Percentiles rank a stretch among this genome's conserved stretches.
These are phyloP conservation scores for Caenorhabditis virilis DNA, from an alignment of 2,888 invertebrate genomes.

Conservation along the genomic window DNA sequence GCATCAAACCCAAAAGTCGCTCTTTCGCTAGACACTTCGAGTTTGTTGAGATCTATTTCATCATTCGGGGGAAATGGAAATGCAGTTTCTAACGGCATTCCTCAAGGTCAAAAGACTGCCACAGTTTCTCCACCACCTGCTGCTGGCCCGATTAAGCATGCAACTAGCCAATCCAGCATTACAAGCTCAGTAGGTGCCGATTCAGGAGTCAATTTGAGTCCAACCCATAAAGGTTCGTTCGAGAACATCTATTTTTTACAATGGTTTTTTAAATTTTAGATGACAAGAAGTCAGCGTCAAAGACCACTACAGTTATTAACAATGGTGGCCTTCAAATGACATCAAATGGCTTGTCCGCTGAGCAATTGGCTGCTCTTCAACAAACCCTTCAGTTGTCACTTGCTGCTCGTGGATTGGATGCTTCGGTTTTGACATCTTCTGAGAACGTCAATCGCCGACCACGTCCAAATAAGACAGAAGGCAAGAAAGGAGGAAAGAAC, in stretches of 20 bases:
- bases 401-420: conserved; percentile 53
- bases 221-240: conserved; percentile 47
- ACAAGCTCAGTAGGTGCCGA: conserved; percentile 62
- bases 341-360: conserved; percentile 61
- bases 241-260: background rate
- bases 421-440: conserved; percentile 41
- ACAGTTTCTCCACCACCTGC: conserved; percentile 29
- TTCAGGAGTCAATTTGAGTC: conserved; percentile 61
- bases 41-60: conserved; percentile 21
- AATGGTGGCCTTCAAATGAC: conserved; percentile 55
- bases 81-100: conserved; percentile 27
- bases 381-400: conserved; percentile 47
- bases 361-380: conserved; percentile 62
- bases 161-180: conserved; percentile 60
- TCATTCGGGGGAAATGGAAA: conserved; percentile 13
- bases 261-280: conserved; percentile 21
- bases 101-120: conserved; percentile 5
- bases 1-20: background rate
- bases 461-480: conserved; percentile 19
- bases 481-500: conserved; percentile 25
- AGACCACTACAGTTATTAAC: conserved; percentile 34
- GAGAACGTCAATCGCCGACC: conserved; percentile 28
- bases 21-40: conserved; percentile 15
- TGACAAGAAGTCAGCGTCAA: conserved; percentile 38
- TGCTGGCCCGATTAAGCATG: conserved; percentile 53